Percentiles rank a stretch among this genome's conserved stretches.
These are phyloP conservation scores for Dromius quadrimaculatus DNA, from an alignment of 2,888 invertebrate species.

Conservation along the genomic window DNA sequence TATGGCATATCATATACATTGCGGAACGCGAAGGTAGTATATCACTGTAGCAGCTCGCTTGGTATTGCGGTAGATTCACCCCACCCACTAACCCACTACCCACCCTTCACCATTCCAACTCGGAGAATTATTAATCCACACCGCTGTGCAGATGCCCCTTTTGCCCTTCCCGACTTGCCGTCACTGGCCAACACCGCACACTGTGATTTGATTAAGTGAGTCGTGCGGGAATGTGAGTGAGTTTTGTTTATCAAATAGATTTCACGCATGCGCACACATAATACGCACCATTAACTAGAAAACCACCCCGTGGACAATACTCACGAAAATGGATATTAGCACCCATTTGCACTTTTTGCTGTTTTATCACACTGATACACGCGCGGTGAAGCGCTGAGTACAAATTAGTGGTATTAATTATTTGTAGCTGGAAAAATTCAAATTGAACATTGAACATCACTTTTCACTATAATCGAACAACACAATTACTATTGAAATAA, in stretches of 20 bases:
- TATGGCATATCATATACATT: slow-evolving; percentile 51
- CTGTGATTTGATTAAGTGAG: slow-evolving; percentile 47
- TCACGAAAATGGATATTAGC: slow-evolving; percentile 18
- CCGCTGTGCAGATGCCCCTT: not conserved
- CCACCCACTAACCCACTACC: not conserved
- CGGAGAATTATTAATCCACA: slow-evolving; percentile 48
- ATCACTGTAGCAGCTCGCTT: slow-evolving; percentile 23
- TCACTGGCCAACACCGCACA: slow-evolving; percentile 5
- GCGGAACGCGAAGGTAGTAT: slow-evolving; percentile 34
- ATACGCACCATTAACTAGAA: slow-evolving; percentile 34
- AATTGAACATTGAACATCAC: too few species aligned
- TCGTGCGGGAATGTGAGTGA: slow-evolving; percentile 27
- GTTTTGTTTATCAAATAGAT: slow-evolving; percentile 50
- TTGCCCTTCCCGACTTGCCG: slow-evolving; percentile 1
- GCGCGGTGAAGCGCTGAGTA: too few species aligned
- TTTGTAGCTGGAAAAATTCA: too few species aligned
- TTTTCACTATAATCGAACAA: not conserved
- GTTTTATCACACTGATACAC: slow-evolving; percentile 5
- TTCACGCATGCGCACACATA: slow-evolving; percentile 39
- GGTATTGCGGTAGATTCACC: slow-evolving; percentile 46
- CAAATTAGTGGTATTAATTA: too few species aligned
- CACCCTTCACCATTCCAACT: slow-evolving; percentile 8
- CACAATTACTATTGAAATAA: not conserved
- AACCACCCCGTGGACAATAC: not conserved
- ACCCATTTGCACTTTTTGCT: slow-evolving; percentile 11